Evolutionary conservation across 2,888 invertebrate genomes (phyloP).

Genomic region (Calliphora vomitoria): DNA sequence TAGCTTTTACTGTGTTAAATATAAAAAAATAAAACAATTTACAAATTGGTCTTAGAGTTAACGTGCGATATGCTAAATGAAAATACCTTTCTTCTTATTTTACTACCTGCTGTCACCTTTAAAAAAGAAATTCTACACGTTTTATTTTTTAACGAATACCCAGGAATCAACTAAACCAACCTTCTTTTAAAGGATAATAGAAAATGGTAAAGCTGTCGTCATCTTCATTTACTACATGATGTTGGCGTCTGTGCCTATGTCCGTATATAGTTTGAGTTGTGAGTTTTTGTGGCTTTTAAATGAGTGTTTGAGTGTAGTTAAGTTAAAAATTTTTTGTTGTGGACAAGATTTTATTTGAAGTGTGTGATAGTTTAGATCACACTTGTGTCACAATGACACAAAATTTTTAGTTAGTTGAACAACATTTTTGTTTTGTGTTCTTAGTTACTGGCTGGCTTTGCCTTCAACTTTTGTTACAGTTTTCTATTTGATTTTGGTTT

Average conservation of each 20-base stretch:
- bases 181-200: not conserved
- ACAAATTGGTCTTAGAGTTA: conserved; percentile 53
- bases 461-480: conserved; percentile 36
- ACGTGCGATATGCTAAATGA: conserved; percentile 37
- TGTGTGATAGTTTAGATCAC: conserved; percentile 43
- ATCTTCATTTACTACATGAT: conserved; percentile 29
- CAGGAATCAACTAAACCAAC: not conserved
- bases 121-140: not conserved
- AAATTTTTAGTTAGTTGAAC: conserved; percentile 34
- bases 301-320: conserved; percentile 11
- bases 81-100: conserved; percentile 5
- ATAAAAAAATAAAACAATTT: conserved; percentile 9
- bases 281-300: conserved; percentile 16
- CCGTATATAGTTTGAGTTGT: not conserved
- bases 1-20: not conserved
- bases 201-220: conserved; percentile 40
- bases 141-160: not conserved
- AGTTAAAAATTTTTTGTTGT: not conserved
- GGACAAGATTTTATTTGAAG: conserved; percentile 31
- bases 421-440: conserved; percentile 32
- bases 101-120: not conserved
- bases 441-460: not conserved
- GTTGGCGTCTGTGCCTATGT: conserved; percentile 15
- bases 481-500: conserved; percentile 12
- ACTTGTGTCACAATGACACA: conserved; percentile 58